Base-by-base conservation (phyloP, 1,140 invertebrate genomes). In the Panulirus ornatus region DNA sequence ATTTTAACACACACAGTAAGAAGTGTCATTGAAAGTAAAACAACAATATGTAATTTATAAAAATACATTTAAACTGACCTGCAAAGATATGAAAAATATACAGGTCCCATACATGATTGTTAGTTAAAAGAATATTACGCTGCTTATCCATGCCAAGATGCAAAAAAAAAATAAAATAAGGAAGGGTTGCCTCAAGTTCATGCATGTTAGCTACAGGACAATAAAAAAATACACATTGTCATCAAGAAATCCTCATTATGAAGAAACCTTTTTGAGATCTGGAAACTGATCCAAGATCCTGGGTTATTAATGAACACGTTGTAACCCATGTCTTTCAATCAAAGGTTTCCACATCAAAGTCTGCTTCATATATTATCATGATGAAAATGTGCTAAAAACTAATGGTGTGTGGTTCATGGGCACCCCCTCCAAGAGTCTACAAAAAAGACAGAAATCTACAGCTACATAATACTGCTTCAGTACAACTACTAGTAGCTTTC, bases 131-230 rank as follows among this genome's bases (percentile, higher is more conserved):
- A 73, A 73, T 75, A 83, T 75, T 73, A 85, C 36, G 47, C 47
- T 83, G 66, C 71, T 70, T 27, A 51, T 73, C 42, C 88, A 89
- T 83, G 88, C 88, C 79, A 89, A 84, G 79, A 89, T 89, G 88
- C 79, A 83, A 66, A 66, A 30, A 63, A 9, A 66, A 30, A 47
- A 66, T n/a, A n/a, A n/a, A n/a, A 73, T 38, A 66, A 88, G 66
- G 63, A 63, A 83, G 79, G 87, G 63, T 66, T 83, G 38, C 54
- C 75, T 51, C 9, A 66, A n/a, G 75, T 8, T 73, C 88, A 89
- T 89, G 88, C 88, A 84, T 38, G 36, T 86, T 44, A 86, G 36
- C 71, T 71, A 19, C 30, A 44, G 58, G 58, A 58, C 8, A 81
- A 81, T 47, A 36, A 66, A n/a, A 66, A 6, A 30, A 30, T 30